These are phyloP conservation scores for Mustelus asterias DNA, from an alignment of 2,113 vertebrate genomes.

Conservation along the genomic window DNA sequence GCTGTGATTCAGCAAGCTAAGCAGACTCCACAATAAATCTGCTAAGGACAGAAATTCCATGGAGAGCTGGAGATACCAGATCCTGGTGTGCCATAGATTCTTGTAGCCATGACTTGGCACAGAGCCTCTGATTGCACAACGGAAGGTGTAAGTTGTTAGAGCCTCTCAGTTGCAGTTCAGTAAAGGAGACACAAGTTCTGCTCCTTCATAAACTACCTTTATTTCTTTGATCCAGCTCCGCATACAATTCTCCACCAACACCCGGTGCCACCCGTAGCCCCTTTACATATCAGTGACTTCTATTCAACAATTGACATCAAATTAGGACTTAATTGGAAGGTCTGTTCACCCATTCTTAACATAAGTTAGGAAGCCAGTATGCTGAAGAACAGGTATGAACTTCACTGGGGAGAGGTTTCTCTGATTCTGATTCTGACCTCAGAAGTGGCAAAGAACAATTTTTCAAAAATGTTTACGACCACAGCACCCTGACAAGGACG, in stretches of 20 bases:
- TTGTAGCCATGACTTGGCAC: neutral
- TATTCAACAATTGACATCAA: no score
- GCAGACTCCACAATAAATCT: neutral
- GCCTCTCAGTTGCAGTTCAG: no score
- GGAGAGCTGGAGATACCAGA: neutral
- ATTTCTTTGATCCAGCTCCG: no score
- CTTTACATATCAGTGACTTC: no score
- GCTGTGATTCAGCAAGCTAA: neutral
- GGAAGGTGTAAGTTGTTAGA: neutral
- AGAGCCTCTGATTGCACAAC: neutral
- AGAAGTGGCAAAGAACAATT: neutral
- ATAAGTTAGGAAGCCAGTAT: neutral
- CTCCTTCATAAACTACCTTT: no score
- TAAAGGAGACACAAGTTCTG: no score
- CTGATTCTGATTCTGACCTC: neutral
- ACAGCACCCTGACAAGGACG: neutral
- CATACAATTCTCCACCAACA: no score
- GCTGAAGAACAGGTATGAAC: neutral
- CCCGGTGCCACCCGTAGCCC: no score
- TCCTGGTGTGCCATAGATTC: neutral
- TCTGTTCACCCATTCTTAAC: no score
- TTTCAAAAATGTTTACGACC: neutral
- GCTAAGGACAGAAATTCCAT: neutral
- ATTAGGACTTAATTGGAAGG: no score
- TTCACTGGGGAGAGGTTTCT: neutral